A percentile compares a stretch with the other conserved stretches of the same genome.
phyloP scores from a whole-genome alignment of 2,113 vertebrate species.

The Cnemophilus loriae region DNA sequence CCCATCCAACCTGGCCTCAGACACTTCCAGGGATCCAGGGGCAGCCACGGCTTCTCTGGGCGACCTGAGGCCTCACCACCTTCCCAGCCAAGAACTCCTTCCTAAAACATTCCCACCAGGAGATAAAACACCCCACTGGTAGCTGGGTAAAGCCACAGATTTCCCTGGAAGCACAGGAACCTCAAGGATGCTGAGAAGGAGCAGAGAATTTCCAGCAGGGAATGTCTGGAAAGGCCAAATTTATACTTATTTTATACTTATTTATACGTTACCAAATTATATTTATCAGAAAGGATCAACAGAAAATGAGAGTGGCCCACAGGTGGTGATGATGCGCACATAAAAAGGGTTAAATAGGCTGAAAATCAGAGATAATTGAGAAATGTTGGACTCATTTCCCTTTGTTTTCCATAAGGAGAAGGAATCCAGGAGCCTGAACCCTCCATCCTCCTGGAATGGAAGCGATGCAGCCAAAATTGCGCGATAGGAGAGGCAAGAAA shows the following conservation, averaged over 20 bases:
- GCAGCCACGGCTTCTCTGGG: neutral
- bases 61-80: neutral
- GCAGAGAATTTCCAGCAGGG: neutral
- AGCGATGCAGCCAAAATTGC: neutral
- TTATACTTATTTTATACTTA: too few relatives aligned
- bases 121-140: neutral
- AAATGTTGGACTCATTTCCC: neutral
- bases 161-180: neutral
- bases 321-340: rapidly evolving
- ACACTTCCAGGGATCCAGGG: neutral
- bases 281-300: neutral
- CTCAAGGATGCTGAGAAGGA: neutral
- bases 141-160: neutral
- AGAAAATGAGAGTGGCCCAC: neutral
- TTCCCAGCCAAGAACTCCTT: neutral
- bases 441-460: neutral
- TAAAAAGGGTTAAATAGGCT: neutral
- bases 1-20: neutral
- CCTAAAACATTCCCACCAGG: neutral
- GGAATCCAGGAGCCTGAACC: neutral
- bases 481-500: neutral
- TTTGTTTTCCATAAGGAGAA: neutral
- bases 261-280: too few relatives aligned
- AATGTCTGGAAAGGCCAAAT: neutral
- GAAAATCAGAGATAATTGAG: neutral